Percentiles rank a stretch among this genome's conserved stretches.
phyloP scores from a whole-genome alignment of 2,113 vertebrate genomes.

The Callithrix jacchus region DNA sequence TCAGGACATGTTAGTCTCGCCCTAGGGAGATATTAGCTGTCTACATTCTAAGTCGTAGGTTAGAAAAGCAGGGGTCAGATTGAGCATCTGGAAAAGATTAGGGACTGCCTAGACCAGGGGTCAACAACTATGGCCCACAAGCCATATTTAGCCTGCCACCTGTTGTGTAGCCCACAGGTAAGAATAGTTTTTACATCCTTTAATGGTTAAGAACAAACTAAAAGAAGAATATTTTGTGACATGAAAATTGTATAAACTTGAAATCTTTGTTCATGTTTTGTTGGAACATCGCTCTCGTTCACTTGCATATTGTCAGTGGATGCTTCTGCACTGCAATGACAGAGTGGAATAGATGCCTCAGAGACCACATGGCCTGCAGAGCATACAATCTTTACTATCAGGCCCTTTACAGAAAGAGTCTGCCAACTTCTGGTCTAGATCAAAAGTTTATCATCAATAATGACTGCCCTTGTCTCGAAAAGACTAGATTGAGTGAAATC shows the following conservation, averaged over 20 bases:
- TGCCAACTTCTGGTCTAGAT: not conserved
- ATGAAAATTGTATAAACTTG: slow-evolving; percentile 13
- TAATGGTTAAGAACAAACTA: not conserved
- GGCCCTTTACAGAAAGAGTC: not conserved
- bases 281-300: not conserved
- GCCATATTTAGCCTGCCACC: not conserved
- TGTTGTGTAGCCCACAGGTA: not conserved
- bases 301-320: not conserved
- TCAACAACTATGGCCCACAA: not conserved
- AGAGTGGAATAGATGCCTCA: not conserved
- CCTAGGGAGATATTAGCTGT: not conserved
- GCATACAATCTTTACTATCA: not conserved
- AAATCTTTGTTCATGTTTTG: not conserved
- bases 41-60: not conserved
- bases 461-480: not conserved
- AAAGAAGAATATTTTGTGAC: slow-evolving; percentile 17
- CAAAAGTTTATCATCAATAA: slow-evolving; percentile 6
- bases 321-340: not conserved
- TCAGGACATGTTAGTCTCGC: not conserved
- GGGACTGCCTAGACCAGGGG: not conserved
- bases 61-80: not conserved
- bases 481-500: not conserved
- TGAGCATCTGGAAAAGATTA: not conserved
- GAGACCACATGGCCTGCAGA: not conserved
- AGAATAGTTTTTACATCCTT: slow-evolving; percentile 8